phyloP scores from a whole-genome alignment of 2,888 invertebrate species.

The Geophilus truncorum region DNA sequence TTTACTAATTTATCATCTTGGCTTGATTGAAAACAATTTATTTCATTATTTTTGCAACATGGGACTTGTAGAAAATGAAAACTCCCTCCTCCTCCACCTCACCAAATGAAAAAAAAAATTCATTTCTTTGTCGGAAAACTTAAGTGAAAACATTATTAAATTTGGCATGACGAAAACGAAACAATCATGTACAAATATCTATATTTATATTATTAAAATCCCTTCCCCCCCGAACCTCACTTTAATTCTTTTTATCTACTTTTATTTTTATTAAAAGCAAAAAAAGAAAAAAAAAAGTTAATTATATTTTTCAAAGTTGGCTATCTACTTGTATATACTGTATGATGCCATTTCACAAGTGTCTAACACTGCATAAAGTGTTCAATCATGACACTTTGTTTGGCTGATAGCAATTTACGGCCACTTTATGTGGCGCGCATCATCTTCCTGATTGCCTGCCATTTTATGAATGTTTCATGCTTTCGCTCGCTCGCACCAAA shows the following conservation, averaged over 20 bases:
- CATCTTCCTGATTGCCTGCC: background rate
- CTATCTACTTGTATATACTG: no score
- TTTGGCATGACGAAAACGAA: background rate
- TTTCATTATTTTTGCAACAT: conserved; percentile 5
- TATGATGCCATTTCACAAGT: background rate
- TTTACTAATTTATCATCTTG: no score
- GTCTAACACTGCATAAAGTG: background rate
- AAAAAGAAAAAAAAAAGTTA: background rate
- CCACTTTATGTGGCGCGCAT: background rate
- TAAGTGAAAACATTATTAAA: conserved; percentile 11
- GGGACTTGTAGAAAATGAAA: background rate
- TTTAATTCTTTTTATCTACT: background rate
- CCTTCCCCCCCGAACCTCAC: no score
- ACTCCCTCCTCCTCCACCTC: no score
- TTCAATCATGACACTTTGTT: background rate
- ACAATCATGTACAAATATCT: background rate
- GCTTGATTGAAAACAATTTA: conserved; percentile 8
- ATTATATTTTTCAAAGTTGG: background rate
- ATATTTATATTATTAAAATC: background rate
- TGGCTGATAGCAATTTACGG: background rate
- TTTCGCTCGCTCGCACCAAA: background rate
- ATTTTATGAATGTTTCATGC: background rate
- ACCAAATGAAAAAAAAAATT: background rate
- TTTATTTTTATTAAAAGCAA: background rate
- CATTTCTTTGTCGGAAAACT: background rate